phyloP scores from a whole-genome alignment of 2,888 invertebrate genomes.

The Metalampra italica region DNA sequence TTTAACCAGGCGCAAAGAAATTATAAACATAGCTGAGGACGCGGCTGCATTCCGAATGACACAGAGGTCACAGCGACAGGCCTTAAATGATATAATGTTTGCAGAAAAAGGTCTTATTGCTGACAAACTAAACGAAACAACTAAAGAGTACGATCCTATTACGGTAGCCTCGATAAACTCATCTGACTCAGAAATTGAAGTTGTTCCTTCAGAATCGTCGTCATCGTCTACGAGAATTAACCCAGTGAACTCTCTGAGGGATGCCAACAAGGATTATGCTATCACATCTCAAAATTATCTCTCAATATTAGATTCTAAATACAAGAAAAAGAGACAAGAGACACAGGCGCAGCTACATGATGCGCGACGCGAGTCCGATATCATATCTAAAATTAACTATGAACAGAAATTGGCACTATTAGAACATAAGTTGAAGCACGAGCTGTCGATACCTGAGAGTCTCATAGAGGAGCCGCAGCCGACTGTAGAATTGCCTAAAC shows the following conservation, averaged over 20 bases:
- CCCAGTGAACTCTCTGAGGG: constrained; percentile 78
- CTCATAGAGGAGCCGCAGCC: constrained; percentile 65
- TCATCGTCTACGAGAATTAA: constrained; percentile 54
- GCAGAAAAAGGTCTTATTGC: constrained; percentile 43
- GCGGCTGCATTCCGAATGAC: constrained; percentile 53
- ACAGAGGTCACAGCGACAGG: constrained; percentile 48
- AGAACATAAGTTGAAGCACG: constrained; percentile 63
- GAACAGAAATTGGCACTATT: constrained; percentile 63
- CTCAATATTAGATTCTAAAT: constrained; percentile 64
- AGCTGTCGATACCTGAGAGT: constrained; percentile 72
- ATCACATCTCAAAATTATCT: constrained; percentile 76
- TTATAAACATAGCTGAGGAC: constrained; percentile 54
- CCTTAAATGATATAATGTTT: constrained; percentile 53
- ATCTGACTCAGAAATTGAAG: constrained; percentile 66
- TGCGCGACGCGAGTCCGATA: constrained; percentile 64
- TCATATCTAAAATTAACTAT: constrained; percentile 66
- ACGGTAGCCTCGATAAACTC: constrained; percentile 68
- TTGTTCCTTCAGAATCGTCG: constrained; percentile 61
- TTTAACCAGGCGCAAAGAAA: constrained; percentile 39
- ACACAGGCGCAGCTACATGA: constrained; percentile 66
- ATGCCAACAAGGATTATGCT: constrained; percentile 71
- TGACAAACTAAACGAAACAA: constrained; percentile 42
- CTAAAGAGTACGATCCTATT: constrained; percentile 62
- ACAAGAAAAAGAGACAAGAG: constrained; percentile 57
- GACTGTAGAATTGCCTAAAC: constrained; percentile 70